Evolutionary conservation across 2,113 vertebrate species (phyloP), one percentile per base, ranked within the genome.

Genomic region (Abramis brama): DNA sequence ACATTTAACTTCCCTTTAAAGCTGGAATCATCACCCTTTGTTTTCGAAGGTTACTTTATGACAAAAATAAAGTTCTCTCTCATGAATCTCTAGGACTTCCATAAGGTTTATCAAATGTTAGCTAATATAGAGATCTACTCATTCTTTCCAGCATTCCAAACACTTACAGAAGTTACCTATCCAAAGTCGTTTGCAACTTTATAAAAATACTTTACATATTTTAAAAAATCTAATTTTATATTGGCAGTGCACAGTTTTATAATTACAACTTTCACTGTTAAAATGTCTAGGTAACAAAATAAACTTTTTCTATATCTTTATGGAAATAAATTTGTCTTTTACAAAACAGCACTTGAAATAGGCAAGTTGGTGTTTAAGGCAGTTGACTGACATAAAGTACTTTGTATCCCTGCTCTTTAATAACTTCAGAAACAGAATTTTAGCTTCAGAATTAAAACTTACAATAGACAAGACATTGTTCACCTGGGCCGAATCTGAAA

Each of bases 71-170:
- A 80, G 85, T 88, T 83, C 45, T 74, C 60, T 81, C 19, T 79
- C 82, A 62, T 57, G 88, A 91, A 86, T 86, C 89, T 90, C 94
- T 92, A 94, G 97, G 96, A 97, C 98, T 98, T 97, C 96, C 92
- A 94, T 93, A 64, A 92, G 95, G 93, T 89, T 94, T 93, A 95
- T 95, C 94, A 93, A 93, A 94, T 96, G 95, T 95, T 96, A 91
- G 91, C 89, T 60, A 45, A 30, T 8, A 70, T 70, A 82, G 36
- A 81, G 79, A 50, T 55, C 92, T 83, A 96, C 74, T 95, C 94
- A 94, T 91, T 95, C 94, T 96, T 91, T 94, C 96, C 97, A 97
- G 95, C 96, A 96, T 97, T 97, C 45, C 25, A 97, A 97, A 98
- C 96, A 96, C 93, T 27, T 95, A 89, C 89, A 95, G 95, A 96